Conservation (phyloP, 2,888 invertebrate genomes). For the Hemistola chrysoprasaria region DNA sequence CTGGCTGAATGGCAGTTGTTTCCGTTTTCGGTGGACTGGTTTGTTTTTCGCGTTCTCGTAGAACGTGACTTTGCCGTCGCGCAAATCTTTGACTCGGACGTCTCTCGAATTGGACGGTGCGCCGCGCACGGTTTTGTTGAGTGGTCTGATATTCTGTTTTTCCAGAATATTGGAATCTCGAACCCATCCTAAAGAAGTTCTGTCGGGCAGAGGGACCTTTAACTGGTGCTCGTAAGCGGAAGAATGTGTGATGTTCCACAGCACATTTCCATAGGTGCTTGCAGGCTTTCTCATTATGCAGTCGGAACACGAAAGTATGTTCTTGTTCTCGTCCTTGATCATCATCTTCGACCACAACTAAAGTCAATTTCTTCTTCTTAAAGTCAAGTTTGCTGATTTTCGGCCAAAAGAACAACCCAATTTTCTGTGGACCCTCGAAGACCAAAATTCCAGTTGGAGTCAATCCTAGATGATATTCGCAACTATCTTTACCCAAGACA, state of each 20-base stretch:
- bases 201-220: constrained; percentile 94
- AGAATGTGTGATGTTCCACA: constrained; percentile 99
- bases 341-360: constrained; percentile 99
- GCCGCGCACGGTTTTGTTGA: constrained; percentile 92
- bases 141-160: constrained; percentile 99
- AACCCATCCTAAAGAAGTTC: constrained; percentile 99
- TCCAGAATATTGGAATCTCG: constrained; percentile 96
- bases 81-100: constrained; percentile 98
- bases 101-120: constrained; percentile 97
- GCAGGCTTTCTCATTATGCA: constrained; percentile 98
- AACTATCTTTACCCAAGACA: constrained; percentile 97
- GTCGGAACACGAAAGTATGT: constrained; percentile 98
- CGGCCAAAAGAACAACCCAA: constrained; percentile 99
- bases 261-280: constrained; percentile 99
- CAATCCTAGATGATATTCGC: constrained; percentile 97
- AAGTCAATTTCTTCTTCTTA: constrained; percentile 97
- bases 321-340: constrained; percentile 98
- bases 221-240: constrained; percentile 94
- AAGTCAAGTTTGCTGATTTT: constrained; percentile 99
- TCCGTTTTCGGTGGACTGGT: constrained; percentile 55
- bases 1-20: constrained; percentile 44
- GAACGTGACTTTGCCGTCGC: constrained; percentile 93
- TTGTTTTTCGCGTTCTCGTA: constrained; percentile 89
- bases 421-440: constrained; percentile 97
- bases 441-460: constrained; percentile 99